Base-by-base conservation (phyloP, 2,797 vertebrate species). In the Falco biarmicus region DNA sequence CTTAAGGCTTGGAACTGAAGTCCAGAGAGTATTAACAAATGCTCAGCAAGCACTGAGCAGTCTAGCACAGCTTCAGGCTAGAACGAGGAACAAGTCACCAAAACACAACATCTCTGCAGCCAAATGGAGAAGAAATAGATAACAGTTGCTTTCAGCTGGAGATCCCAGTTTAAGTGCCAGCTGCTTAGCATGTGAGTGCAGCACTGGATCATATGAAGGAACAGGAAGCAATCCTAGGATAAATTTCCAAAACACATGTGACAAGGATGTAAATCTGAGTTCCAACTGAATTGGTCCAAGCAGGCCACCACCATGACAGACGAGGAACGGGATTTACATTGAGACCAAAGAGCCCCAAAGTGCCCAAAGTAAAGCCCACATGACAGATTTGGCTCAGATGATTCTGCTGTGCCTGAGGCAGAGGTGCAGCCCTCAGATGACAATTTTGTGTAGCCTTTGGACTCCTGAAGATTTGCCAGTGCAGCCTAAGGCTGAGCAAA, bases 401-500 rank as follows among this genome's bases (percentile, higher is more conserved):
- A 81, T 75, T 93, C 84, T 84, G 65, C 87, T 57, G 68, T 84
- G 78, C 74, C 64, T 19, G 37, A 90, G 54, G 64, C 66, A 88
- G 84, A 95, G 77, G 64, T 50, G 71, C 66, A 95, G 81, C 63
- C 76, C 60, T 82, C 61, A 65, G 86, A 74, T 0, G 10, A 63
- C 39, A 73, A 89, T 77, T 89, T 89, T 70, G 77, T 91, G 77
- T 61, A 95, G 93, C 83, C 90, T 95, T 91, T 85, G 73, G 74
- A 88, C 76, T 96, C 88, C 81, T 91, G 87, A 93, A 84, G 93
- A 91, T 65, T 26, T 89, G 61, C 18, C 81, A 91, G 84, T 63
- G 81, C 73, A 96, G 94, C 93, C 93, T 89, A 93, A 95, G 94
- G 95, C 93, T 97, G 94, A 96, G 96, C 97, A 97, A 97, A 97